phyloP scores from a whole-genome alignment of 2,797 vertebrate genomes.

The Scolopax bukidnonensis region DNA sequence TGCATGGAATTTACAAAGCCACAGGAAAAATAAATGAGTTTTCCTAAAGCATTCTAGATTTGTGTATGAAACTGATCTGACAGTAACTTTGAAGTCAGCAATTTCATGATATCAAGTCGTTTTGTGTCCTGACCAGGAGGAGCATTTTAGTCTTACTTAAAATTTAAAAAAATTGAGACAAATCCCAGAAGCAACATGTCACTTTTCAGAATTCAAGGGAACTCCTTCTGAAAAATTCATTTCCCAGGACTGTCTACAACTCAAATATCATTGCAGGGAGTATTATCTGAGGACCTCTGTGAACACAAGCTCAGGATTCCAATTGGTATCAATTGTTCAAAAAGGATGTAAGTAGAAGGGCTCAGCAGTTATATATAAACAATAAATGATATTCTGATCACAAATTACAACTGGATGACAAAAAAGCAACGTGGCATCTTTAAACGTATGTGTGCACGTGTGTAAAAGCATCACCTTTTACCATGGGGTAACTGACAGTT shows the following conservation, averaged over 20 bases:
- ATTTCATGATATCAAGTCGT: not conserved
- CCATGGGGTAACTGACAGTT: not conserved
- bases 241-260: not conserved
- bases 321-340: not conserved
- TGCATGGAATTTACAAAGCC: not conserved
- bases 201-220: not conserved
- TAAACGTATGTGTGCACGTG: fast-evolving
- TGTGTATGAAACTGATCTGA: not conserved
- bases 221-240: not conserved
- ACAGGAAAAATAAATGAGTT: not conserved
- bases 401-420: not conserved
- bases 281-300: not conserved
- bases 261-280: not conserved
- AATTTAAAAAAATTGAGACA: not conserved
- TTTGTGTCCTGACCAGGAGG: not conserved
- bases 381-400: not conserved
- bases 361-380: not conserved
- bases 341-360: not conserved
- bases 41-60: not conserved
- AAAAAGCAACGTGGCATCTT: not conserved
- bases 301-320: not conserved
- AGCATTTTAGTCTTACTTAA: not conserved
- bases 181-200: not conserved
- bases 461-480: not conserved
- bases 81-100: not conserved